These are phyloP conservation scores for Hydrocynus forskahlii DNA, from an alignment of 2,797 vertebrate genomes.

Conservation along the genomic window DNA sequence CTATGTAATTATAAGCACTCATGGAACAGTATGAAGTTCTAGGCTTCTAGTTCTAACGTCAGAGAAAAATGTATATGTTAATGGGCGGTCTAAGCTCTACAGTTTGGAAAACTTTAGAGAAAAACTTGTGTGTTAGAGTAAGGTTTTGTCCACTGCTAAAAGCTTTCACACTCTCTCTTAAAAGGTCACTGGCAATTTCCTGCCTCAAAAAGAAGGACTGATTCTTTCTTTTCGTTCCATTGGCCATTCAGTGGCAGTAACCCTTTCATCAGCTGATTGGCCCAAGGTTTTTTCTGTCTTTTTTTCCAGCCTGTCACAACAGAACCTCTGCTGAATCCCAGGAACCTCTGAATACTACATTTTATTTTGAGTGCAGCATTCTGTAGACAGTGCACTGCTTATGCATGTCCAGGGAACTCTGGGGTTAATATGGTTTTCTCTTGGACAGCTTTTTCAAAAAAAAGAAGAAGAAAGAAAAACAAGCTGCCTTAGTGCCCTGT, in stretches of 20 bases:
- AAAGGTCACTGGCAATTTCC: slow-evolving; percentile 55
- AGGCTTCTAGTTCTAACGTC: no score
- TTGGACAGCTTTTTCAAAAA: no score
- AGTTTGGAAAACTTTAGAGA: not conserved
- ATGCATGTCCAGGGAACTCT: no score
- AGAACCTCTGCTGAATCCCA: not conserved
- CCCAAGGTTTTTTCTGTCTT: not conserved
- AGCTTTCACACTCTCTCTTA: slow-evolving; percentile 13
- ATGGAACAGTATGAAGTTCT: no score
- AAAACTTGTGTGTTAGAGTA: not conserved
- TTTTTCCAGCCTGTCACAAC: not conserved
- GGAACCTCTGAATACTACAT: not conserved
- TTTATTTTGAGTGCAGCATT: not conserved
- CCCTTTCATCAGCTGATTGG: slow-evolving; percentile 31
- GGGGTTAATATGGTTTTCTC: no score
- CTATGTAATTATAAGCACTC: not conserved
- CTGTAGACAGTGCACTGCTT: no score
- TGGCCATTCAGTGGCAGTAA: slow-evolving; percentile 11
- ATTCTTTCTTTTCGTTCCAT: slow-evolving; percentile 26
- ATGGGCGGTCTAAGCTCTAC: no score
- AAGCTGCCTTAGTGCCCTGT: no score
- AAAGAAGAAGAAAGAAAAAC: no score
- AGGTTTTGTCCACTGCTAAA: slow-evolving; percentile 5
- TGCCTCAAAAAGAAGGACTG: slow-evolving; percentile 37
- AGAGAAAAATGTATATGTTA: no score